These are phyloP conservation scores for Halictus ligatus DNA, from an alignment of 2,888 invertebrate species.

Conservation along the genomic window DNA sequence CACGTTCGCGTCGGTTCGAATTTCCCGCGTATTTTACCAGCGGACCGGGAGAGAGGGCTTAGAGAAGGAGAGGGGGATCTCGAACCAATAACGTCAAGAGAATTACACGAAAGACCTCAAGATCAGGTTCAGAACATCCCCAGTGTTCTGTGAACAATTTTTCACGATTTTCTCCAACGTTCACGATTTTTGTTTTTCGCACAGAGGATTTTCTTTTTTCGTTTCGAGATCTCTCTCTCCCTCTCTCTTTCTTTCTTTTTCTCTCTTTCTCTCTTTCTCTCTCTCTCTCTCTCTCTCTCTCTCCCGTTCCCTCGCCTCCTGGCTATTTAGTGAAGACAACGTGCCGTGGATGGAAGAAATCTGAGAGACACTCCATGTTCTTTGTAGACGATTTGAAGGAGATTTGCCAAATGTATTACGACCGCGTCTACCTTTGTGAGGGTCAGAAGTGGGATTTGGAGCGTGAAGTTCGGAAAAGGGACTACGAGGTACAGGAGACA, in stretches of 20 bases:
- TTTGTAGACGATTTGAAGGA: constrained; percentile 94
- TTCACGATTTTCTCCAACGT: not conserved
- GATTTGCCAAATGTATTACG: constrained; percentile 98
- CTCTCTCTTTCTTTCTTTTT: not conserved
- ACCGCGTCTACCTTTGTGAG: constrained; percentile 98
- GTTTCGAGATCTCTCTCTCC: constrained; percentile 16
- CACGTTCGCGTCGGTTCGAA: constrained; percentile 59
- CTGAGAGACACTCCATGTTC: constrained; percentile 78
- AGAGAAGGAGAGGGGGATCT: not conserved
- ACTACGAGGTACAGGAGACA: constrained; percentile 95
- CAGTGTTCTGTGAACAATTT: not conserved
- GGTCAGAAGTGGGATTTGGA: constrained; percentile 99
- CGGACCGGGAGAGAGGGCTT: constrained; percentile 52
- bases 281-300: constrained; percentile 4
- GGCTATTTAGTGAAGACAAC: constrained; percentile 51
- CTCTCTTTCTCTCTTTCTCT: constrained; percentile 18
- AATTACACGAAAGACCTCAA: not conserved
- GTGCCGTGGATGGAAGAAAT: constrained; percentile 63
- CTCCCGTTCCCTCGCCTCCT: constrained; percentile 46
- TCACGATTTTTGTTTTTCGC: not conserved
- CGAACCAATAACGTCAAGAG: not conserved
- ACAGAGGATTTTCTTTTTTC: not conserved
- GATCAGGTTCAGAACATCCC: not conserved
- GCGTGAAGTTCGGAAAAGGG: constrained; percentile 99
- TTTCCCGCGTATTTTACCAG: constrained; percentile 50